phyloP scores from a whole-genome alignment of 2,888 invertebrate species.

The Plagodis dolabraria region DNA sequence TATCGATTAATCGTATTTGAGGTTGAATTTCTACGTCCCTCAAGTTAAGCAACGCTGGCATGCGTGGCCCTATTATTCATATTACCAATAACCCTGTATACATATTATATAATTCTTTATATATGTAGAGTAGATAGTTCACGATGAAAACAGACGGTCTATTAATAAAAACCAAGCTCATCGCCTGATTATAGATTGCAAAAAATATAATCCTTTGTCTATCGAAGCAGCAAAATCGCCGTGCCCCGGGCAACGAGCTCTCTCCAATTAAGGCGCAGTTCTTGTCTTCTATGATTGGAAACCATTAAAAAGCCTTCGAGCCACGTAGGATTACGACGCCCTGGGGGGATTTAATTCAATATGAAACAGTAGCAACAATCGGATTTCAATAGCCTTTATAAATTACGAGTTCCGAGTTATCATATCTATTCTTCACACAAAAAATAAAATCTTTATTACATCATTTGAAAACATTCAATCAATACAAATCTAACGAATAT shows the following conservation, averaged over 20 bases:
- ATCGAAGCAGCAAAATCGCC: constrained; percentile 30
- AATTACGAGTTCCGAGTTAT: constrained; percentile 38
- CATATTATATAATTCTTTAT: too few species aligned
- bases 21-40: not conserved
- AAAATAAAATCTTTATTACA: constrained; percentile 11
- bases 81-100: too few species aligned
- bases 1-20: not conserved
- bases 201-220: constrained; percentile 25
- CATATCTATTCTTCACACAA: not conserved
- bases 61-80: too few species aligned
- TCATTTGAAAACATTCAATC: not conserved
- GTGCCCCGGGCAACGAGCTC: constrained; percentile 62
- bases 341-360: constrained; percentile 57
- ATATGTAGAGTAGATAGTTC: too few species aligned
- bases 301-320: constrained; percentile 58
- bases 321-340: constrained; percentile 53
- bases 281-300: constrained; percentile 75
- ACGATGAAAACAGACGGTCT: too few species aligned
- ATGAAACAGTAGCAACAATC: constrained; percentile 64
- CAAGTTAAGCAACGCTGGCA: too few species aligned
- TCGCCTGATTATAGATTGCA: constrained; percentile 27
- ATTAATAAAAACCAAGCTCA: constrained; percentile 9
- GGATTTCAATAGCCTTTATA: constrained; percentile 47
- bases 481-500: constrained; percentile 2
- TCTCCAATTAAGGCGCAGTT: constrained; percentile 73